Evolutionary conservation across 2,797 vertebrate species (phyloP), one percentile per base, ranked within the genome.

Genomic region (Amniataba percoides): DNA sequence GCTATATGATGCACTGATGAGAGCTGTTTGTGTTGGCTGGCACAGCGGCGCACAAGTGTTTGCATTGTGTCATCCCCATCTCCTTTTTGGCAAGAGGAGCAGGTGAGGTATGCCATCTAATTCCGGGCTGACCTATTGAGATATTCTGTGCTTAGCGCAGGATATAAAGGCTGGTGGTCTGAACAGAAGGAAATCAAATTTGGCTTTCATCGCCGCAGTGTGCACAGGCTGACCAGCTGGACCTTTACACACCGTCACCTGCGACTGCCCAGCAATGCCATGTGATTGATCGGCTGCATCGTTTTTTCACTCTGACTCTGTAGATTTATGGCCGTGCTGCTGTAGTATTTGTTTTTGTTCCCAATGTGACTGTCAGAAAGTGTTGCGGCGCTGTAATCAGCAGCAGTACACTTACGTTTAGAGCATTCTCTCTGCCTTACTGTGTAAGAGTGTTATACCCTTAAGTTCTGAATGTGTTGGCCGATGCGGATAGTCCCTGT

Each of bases 21-120:
- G 82, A 83, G 82, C 43, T 81, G 87, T 83, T 84, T 86, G 74
- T 88, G 80, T 86, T 87, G 71, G 85, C 85, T 84, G 73, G 69
- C 84, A 70, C 70, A 69, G 69, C 52, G 81, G 77, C 74, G 65
- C 83, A 74, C 75, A 76, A 76, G 86, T 83, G 80, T 78, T 66
- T 86, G 80, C 77, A 55, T 80, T 83, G 84, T 90, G 75, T 84
- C 82, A 82, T 77, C 59, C 77, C 53, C 53, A 40, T 80, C 71
- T 87, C 66, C 51, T 66, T 76, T 75, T 78, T 83, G 76, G 70
- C 74, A 76, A 65, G 55, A 80, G 64, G 61, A 84, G 77, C 80
- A 82, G 71, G 49, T 77, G 79, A 82, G 58, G 40, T 51, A 34
- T 53, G 53, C 57, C 61, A 39, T 80, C 13, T 64, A 42, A 74